A percentile compares a stretch with the other conserved stretches of the same genome.
phyloP scores from a whole-genome alignment of 2,113 vertebrate genomes.

The Pterocles gutturalis region DNA sequence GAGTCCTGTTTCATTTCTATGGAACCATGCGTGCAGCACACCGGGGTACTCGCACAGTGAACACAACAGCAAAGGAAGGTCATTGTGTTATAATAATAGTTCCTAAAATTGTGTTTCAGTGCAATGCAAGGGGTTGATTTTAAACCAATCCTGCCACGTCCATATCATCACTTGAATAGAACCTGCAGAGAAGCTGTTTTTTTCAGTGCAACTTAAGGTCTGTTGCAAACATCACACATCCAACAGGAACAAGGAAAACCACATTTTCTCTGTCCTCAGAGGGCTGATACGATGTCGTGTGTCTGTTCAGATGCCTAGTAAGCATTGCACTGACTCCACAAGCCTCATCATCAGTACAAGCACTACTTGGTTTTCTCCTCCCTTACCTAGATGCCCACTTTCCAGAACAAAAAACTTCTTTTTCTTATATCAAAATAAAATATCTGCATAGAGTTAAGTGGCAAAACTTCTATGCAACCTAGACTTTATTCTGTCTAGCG shows the following conservation, averaged over 20 bases:
- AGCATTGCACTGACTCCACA: neutral
- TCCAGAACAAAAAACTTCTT: neutral
- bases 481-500: neutral
- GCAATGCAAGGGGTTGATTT: neutral
- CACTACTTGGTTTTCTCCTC: neutral
- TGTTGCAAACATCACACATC: neutral
- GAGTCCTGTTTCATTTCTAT: neutral
- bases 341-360: accelerated
- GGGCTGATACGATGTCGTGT: neutral
- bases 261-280: neutral
- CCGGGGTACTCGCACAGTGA: neutral
- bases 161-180: neutral
- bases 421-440: neutral
- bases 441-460: neutral
- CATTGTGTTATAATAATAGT: neutral
- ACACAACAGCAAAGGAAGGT: neutral
- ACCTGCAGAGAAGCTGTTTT: neutral
- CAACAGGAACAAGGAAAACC: neutral
- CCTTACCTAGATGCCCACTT: neutral
- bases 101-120: neutral
- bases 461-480: neutral
- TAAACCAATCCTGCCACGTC: neutral
- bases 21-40: neutral
- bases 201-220: neutral
- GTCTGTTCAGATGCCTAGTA: neutral